Evolutionary conservation across 92 coral and sea anemone species (phyloP), one percentile per base, ranked within the genome.

Genomic region (Epizoanthus scotinus): DNA sequence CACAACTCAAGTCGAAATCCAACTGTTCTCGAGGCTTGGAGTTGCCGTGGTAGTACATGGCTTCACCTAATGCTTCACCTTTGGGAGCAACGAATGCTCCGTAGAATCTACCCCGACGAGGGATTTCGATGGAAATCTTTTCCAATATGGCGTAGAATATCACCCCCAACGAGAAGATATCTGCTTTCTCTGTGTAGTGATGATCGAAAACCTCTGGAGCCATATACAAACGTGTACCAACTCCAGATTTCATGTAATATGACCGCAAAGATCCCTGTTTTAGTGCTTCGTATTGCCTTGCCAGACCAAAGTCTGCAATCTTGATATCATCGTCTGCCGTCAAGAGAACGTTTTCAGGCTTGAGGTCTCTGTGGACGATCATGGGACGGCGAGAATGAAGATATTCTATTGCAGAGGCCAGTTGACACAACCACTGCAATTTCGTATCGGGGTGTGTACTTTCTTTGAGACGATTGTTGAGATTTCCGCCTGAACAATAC

Each of bases 171-270:
- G 85, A 83, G 60, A 86, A 86, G 18, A 86, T 65, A 29, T 86
- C 89, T 8, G 82, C 82, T 22, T 86, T 86, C 24, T 86, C 89
- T 0, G 85, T 86, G 71, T 86, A 86, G 60, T 44, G 89, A 13
- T 44, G 52, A 1, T 18, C 0, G 54, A 86, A 54, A 20, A 84
- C 82, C 40, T 84, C 87, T 64, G 87, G 87, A 10, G 87, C 87
- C 52, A 84, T 44, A 75, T 84, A 84, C 28, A 34, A 44, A 20
- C n/a, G 28, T 40, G 87, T 84, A 2, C 87, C 87, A 58, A 72
- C 78, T 6, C 67, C 78, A 36, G 67, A 40, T 1, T 25, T n/a
- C 87, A 84, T 84, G 70, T 84, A 84, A 57, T 84, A 84, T 7
- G 82, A 62, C 31, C n/a, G 77, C 68, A 71, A 65, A 9, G 78